These are phyloP conservation scores for Eristalis tenax DNA, from an alignment of 2,888 invertebrate species.

Conservation along the genomic window DNA sequence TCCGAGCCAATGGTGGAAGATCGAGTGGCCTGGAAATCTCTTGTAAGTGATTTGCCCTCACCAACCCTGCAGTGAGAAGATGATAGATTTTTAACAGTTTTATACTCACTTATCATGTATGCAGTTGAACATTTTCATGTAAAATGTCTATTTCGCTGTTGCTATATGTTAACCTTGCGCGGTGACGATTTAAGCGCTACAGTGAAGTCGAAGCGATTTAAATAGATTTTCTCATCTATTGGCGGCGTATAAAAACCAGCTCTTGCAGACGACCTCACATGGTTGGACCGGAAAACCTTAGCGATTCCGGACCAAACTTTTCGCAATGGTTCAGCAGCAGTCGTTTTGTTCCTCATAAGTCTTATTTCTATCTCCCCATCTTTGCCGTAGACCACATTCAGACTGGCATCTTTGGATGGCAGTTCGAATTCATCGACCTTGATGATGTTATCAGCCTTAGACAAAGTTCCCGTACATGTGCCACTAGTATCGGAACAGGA, in stretches of 20 bases:
- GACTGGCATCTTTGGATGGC: conserved; percentile 72
- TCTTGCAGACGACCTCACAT: conserved; percentile 59
- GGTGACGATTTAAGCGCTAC: conserved; percentile 32
- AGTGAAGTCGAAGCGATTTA: conserved; percentile 49
- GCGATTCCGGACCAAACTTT: conserved; percentile 50
- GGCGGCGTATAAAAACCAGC: conserved; percentile 73
- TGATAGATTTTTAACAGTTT: no score
- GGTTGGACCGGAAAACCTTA: conserved; percentile 34
- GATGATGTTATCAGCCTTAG: conserved; percentile 53
- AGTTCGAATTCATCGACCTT: conserved; percentile 71
- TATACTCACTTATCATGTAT: not conserved
- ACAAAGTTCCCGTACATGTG: conserved; percentile 16
- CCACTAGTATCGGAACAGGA: conserved; percentile 40
- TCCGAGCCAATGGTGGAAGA: no score
- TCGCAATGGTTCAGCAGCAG: conserved; percentile 29
- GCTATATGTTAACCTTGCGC: conserved; percentile 3
- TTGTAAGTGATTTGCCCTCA: no score
- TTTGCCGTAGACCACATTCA: conserved; percentile 69
- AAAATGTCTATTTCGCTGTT: not conserved
- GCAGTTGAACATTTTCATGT: not conserved
- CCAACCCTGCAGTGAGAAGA: no score
- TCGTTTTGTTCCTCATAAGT: conserved; percentile 57
- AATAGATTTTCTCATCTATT: conserved; percentile 57
- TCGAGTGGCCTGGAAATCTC: no score
- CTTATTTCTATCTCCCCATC: conserved; percentile 72